Base-by-base conservation (phyloP, 2,113 vertebrate genomes). In the Phyllopteryx taeniolatus region DNA sequence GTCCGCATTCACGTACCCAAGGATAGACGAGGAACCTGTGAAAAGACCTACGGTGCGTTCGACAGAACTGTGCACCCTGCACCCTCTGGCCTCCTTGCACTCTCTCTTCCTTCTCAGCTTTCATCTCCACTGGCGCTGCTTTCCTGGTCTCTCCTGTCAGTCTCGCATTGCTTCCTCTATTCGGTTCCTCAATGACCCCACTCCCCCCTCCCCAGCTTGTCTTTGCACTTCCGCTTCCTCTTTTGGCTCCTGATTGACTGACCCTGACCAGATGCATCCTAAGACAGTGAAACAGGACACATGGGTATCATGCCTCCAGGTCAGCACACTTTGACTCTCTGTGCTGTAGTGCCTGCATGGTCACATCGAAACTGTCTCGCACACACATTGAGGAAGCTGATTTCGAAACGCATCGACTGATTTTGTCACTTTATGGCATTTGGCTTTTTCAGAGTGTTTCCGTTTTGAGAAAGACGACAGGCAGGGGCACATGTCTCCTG, bases 21-120 rank as follows among this genome's bases (percentile, higher is more conserved):
- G 51, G 93, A 92, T 59, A 83, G 86, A 8, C 56, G 80, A 43
- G 78, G 79, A 72, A 93, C 81, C 1, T 88, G 92, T 0, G 88
- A 92, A 72, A 93, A 92, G 80, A 87, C 92, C 84, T 95, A 96
- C 0, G 94, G 95, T 96, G 73, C 43, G 91, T 83, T 46, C 22
- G 49, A 35, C 33, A 0, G 60, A 63, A 71, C 42, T 43, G 7
- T 46, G 49, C n/a, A 68, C 71, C 1, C 39, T 31, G 8, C 12
- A 9, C 43, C 43, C 56, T 61, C 47, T 76, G 79, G 76, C 65
- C 73, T 53, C 75, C 79, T 87, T 78, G 79, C 76, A 76, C 78
- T 87, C 73, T 86, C 79, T 75, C 78, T 90, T 91, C 81, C 87
- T 68, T n/a, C 86, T 86, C 79, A 79, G 62, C 79, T 66, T 84